Conservation (phyloP, 1,140 invertebrate genomes). For the Halesus radiatus region DNA sequence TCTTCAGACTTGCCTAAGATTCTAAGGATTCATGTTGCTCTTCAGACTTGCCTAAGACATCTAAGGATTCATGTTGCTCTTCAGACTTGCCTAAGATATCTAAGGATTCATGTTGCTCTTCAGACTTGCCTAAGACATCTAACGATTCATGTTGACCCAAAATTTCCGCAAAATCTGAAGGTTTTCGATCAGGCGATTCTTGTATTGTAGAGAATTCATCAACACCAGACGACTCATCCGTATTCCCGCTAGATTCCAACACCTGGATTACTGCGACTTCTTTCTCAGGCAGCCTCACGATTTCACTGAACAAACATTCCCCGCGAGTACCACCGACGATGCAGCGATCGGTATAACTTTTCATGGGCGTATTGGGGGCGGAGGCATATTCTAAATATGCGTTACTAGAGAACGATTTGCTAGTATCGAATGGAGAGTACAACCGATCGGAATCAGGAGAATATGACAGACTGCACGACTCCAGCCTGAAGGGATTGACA, state of each 20-base stretch:
- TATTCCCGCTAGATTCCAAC: background rate
- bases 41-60: background rate
- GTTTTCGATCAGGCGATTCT: background rate
- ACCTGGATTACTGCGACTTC: background rate
- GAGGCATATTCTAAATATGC: background rate
- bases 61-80: background rate
- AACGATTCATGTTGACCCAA: background rate
- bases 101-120: background rate
- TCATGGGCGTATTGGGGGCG: background rate
- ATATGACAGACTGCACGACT: background rate
- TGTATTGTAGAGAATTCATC: background rate
- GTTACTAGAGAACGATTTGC: background rate
- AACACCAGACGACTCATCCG: background rate
- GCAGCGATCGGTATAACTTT: background rate
- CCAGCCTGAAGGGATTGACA: background rate
- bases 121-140: background rate
- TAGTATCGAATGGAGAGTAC: background rate
- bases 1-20: no score
- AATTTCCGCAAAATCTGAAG: background rate
- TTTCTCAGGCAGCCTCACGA: background rate
- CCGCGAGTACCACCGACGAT: no score
- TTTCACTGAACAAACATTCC: no score
- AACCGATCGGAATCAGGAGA: background rate
- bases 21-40: no score
- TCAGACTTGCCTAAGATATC: background rate